Base-by-base conservation (phyloP, 1,140 invertebrate genomes). In the Nixonia krombeini region DNA sequence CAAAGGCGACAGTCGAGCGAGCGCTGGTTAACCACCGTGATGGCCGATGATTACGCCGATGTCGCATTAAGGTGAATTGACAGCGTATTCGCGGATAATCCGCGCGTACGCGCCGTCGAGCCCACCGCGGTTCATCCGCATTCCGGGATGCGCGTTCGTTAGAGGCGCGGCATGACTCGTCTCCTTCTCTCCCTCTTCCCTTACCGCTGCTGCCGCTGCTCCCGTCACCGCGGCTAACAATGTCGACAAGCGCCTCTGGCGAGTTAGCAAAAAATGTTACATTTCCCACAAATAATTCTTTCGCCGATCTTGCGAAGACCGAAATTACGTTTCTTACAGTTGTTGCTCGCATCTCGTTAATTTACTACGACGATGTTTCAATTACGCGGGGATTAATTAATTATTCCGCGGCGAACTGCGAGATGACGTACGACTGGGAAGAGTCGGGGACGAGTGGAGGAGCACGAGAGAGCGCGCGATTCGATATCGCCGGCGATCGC, bases 81-180 rank as follows among this genome's bases (percentile, higher is more conserved):
- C 51, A 42, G 57, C 51, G 57, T 35, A 47, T 42, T 42, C 18
- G 45, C 50, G 53, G 35, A 61, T 61, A 46, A 59, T 56, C 45
- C 51, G 37, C 38, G 23, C 49, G 53, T 49, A 52, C 46, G 41
- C 31, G 49, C 53, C 40, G 38, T 53, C 61, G 8, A 64, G 41
- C 49, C 50, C 64, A 52, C 62, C 53, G 46, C 53, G 52, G 26
- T 42, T 68, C 65, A 68, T 68, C 65, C 65, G 65, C 65, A 68
- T 68, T 68, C 65, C 65, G 57, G 38, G 65, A 57, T 61, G 47
- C 50, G 28, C 57, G 51, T 38, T 50, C 62, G 64, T 67, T 67
- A 61, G 29, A 53, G 40, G 49, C 42, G 31, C 38, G 50, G 29
- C 56, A 40, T 23, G 31, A 12, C 12, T 23, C 33, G 6, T 6